Percentiles rank a stretch among this genome's conserved stretches.
phyloP scores from a whole-genome alignment of 2,113 vertebrate genomes.

The Taurulus bubalis region DNA sequence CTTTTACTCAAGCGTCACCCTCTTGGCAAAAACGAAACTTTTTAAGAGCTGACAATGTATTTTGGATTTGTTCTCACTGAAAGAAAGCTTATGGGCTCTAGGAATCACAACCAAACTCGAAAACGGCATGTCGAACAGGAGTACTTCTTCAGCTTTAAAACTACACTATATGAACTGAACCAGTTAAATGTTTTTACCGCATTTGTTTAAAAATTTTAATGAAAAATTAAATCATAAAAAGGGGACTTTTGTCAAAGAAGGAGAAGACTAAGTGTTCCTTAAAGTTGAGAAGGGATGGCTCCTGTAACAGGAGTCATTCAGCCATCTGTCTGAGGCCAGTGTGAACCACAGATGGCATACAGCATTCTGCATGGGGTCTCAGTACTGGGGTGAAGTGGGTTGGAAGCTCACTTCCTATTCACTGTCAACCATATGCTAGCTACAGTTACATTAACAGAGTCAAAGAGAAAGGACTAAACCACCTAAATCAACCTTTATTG shows the following conservation, averaged over 20 bases:
- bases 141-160: neutral
- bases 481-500: slow-evolving; percentile 13
- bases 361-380: slow-evolving; percentile 65
- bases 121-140: neutral
- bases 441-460: slow-evolving; percentile 24
- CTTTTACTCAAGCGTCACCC: slow-evolving; percentile 30
- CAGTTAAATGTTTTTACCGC: neutral
- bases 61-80: neutral
- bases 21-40: slow-evolving; percentile 2
- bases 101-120: neutral
- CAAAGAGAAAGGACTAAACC: slow-evolving; percentile 16
- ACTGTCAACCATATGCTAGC: slow-evolving; percentile 58
- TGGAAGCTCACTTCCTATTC: slow-evolving; percentile 60
- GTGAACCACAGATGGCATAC: slow-evolving; percentile 72
- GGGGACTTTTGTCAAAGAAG: neutral
- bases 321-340: slow-evolving; percentile 72
- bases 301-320: slow-evolving; percentile 69
- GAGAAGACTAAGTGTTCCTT: slow-evolving; percentile 54
- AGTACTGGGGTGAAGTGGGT: slow-evolving; percentile 20
- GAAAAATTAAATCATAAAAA: slow-evolving; percentile 23
- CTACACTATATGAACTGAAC: neutral
- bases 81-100: neutral
- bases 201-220: neutral
- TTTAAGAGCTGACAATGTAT: neutral
- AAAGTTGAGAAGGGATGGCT: slow-evolving; percentile 58